phyloP scores from a whole-genome alignment of 2,113 vertebrate species.

The Rhinogobius similis region DNA sequence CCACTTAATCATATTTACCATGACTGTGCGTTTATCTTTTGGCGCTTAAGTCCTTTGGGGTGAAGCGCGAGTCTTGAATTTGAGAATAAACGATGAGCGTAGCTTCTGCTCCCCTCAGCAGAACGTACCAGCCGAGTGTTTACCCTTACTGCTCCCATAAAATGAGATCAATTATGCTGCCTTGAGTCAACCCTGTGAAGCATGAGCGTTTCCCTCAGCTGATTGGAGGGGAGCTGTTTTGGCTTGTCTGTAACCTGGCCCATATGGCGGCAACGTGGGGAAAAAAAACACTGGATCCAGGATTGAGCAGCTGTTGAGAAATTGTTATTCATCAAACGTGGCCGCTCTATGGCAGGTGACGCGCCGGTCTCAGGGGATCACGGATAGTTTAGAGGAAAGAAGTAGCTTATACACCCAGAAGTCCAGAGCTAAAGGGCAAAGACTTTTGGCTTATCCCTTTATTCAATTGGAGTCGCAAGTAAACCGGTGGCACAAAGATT shows the following conservation, averaged over 20 bases:
- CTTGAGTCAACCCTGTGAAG: slow-evolving; percentile 47
- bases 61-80: slow-evolving; percentile 24
- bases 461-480: not conserved
- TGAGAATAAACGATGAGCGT: slow-evolving; percentile 27
- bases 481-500: not conserved
- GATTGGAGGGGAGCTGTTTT: slow-evolving; percentile 45
- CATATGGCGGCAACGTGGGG: slow-evolving; percentile 46
- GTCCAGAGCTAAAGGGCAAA: slow-evolving; percentile 8
- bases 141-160: slow-evolving; percentile 34
- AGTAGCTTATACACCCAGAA: slow-evolving; percentile 25
- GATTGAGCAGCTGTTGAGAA: slow-evolving; percentile 65
- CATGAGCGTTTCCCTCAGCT: slow-evolving; percentile 28
- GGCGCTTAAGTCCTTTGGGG: not conserved
- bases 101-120: slow-evolving; percentile 22
- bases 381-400: slow-evolving; percentile 27
- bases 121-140: slow-evolving; percentile 26
- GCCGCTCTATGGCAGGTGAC: slow-evolving; percentile 47
- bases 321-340: slow-evolving; percentile 65
- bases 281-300: slow-evolving; percentile 46
- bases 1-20: slow-evolving; percentile 33
- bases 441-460: not conserved
- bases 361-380: slow-evolving; percentile 29
- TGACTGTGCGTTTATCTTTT: slow-evolving; percentile 14
- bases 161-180: slow-evolving; percentile 58
- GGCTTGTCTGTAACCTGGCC: slow-evolving; percentile 36